A percentile compares a stretch with the other conserved stretches of the same genome.
These are phyloP conservation scores for Lineus longissimus DNA, from an alignment of 1,140 invertebrate species.

Conservation along the genomic window DNA sequence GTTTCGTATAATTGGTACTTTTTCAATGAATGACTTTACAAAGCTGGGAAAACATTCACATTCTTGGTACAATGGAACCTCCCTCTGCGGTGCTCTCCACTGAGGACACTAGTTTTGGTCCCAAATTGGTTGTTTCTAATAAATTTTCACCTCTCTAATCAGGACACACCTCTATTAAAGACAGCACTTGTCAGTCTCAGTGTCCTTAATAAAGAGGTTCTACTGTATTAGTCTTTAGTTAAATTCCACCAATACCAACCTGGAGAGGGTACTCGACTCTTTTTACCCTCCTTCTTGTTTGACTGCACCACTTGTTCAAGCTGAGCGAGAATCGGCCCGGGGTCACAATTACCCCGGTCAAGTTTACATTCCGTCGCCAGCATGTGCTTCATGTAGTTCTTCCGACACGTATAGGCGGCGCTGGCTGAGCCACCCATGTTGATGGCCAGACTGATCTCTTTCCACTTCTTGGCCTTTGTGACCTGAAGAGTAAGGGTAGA, in stretches of 20 bases:
- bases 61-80: too few species aligned
- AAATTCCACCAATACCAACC: constrained; percentile 28
- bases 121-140: too few species aligned
- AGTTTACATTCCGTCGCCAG: constrained; percentile 94
- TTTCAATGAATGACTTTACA: background rate
- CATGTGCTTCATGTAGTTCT: constrained; percentile 96
- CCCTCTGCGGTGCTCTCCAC: too few species aligned
- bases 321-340: constrained; percentile 90
- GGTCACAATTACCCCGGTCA: constrained; percentile 92
- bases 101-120: too few species aligned
- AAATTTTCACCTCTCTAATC: too few species aligned
- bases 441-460: constrained; percentile 88
- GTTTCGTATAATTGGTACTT: too few species aligned
- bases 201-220: too few species aligned
- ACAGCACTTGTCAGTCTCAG: too few species aligned
- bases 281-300: constrained; percentile 49
- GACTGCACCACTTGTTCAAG: constrained; percentile 50
- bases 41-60: background rate
- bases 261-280: constrained; percentile 43
- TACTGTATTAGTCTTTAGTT: too few species aligned
- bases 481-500: constrained; percentile 71
- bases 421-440: constrained; percentile 94
- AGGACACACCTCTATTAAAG: too few species aligned
- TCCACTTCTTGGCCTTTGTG: constrained; percentile 97
- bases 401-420: constrained; percentile 91